Evolutionary conservation across 2,797 vertebrate genomes (phyloP).

Genomic region (Lerista edwardsae): DNA sequence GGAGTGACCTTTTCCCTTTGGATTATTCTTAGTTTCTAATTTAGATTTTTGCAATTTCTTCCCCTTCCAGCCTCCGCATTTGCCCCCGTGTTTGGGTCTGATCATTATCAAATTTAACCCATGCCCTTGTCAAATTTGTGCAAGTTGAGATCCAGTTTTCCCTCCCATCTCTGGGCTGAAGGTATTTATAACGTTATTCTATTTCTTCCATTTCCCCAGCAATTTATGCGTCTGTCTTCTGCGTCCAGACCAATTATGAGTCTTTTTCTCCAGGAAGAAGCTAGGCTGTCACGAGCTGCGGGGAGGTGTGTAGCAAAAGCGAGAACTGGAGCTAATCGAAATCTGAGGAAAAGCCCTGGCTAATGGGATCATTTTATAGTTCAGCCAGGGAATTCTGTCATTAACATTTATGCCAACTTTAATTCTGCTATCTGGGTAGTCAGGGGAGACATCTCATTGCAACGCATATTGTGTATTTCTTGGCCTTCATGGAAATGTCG

Average conservation of each 20-base stretch:
- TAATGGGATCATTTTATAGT: no score
- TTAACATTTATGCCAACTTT: no score
- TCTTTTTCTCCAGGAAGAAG: slow-evolving; percentile 20
- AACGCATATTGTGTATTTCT: no score
- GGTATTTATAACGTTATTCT: background rate
- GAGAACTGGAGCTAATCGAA: background rate
- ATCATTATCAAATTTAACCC: background rate
- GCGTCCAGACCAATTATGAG: rapidly evolving
- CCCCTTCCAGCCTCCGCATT: no score
- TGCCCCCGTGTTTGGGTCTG: background rate
- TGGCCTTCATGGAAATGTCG: no score
- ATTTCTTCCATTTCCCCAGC: background rate
- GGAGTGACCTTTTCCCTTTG: background rate
- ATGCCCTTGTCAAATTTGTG: background rate
- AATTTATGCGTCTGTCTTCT: background rate
- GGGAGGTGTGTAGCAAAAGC: background rate
- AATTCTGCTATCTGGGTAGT: no score
- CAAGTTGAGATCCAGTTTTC: background rate
- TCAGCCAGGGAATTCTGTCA: no score
- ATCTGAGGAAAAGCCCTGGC: background rate
- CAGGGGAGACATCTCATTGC: no score
- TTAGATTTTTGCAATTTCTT: background rate
- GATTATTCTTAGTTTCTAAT: background rate
- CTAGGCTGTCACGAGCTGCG: background rate
- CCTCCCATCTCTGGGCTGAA: background rate